Evolutionary conservation across 2,888 invertebrate species (phyloP).

Genomic region (Diadegma fenestrale): DNA sequence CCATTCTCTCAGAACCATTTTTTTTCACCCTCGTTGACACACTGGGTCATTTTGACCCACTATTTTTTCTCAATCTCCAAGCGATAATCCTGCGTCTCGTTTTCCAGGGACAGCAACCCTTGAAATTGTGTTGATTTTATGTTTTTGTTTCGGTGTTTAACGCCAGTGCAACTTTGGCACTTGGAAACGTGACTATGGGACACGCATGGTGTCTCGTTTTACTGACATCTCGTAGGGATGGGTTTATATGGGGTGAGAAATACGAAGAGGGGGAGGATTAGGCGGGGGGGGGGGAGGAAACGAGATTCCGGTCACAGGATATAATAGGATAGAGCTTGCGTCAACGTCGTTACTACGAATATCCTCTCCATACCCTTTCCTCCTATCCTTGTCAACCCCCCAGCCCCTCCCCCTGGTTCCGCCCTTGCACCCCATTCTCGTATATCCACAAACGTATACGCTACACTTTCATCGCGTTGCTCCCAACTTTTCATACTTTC

Average conservation of each 20-base stretch:
- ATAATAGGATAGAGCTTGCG: conserved; percentile 63
- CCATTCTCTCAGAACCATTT: not conserved
- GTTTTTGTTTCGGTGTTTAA: not conserved
- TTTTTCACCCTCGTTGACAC: not conserved
- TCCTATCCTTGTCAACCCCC: conserved; percentile 21
- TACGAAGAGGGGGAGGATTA: conserved; percentile 17
- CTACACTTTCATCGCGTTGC: not conserved
- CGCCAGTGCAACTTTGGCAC: not conserved
- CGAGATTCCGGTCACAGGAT: conserved; percentile 50
- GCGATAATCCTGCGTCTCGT: not conserved
- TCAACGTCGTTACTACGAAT: conserved; percentile 66
- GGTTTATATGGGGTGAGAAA: conserved; percentile 24
- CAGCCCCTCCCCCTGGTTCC: conserved; percentile 32
- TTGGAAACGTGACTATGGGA: not conserved
- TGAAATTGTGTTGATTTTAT: not conserved
- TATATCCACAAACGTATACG: conserved; percentile 39
- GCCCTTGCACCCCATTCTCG: conserved; percentile 5
- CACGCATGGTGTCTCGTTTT: conserved; percentile 31
- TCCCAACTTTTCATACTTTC: not conserved
- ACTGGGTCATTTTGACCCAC: no score
- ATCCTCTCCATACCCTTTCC: conserved; percentile 41
- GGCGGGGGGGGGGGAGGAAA: conserved; percentile 12
- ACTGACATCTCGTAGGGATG: conserved; percentile 20
- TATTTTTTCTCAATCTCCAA: no score
- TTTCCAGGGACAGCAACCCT: not conserved